Evolutionary conservation across 1,140 invertebrate genomes (phyloP).

Genomic region (Pararge aegeria): DNA sequence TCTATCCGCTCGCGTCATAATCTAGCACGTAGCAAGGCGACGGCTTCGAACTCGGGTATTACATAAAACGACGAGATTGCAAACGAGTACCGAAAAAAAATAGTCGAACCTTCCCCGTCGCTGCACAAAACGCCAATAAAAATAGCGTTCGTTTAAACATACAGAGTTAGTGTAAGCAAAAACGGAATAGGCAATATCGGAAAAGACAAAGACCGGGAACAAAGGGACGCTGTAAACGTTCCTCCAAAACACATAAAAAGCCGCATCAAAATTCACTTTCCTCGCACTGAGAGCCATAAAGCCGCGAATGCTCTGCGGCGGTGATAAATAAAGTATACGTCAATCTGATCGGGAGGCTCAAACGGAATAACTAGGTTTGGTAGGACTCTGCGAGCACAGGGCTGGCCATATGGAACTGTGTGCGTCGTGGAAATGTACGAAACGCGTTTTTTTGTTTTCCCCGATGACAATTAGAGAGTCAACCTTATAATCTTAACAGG

Average conservation of each 20-base stretch:
- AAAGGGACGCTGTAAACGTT: slow-evolving; percentile 35
- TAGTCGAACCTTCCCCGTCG: neutral
- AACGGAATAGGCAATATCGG: slow-evolving; percentile 34
- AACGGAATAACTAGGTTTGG: neutral
- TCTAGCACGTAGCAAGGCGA: neutral
- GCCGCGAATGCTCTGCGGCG: slow-evolving; percentile 26
- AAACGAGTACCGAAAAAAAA: neutral
- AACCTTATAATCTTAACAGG: too few relatives aligned
- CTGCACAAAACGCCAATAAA: slow-evolving; percentile 6
- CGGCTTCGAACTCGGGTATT: neutral
- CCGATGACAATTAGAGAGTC: too few relatives aligned
- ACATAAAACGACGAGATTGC: neutral
- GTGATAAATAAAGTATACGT: slow-evolving; percentile 37
- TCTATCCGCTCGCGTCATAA: neutral
- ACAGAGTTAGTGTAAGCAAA: slow-evolving; percentile 26
- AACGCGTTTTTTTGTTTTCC: too few relatives aligned
- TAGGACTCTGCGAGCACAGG: neutral
- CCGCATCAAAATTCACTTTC: slow-evolving; percentile 54
- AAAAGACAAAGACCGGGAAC: slow-evolving; percentile 30
- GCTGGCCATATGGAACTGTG: too few relatives aligned
- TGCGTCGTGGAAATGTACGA: too few relatives aligned
- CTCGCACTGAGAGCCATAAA: slow-evolving; percentile 36
- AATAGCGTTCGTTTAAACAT: slow-evolving; percentile 6
- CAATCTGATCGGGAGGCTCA: slow-evolving; percentile 22
- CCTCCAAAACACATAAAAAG: slow-evolving; percentile 42